Evolutionary conservation across 2,888 invertebrate genomes (phyloP), one percentile per base, ranked within the genome.

Genomic region (Drosophila parthenogenetica): DNA sequence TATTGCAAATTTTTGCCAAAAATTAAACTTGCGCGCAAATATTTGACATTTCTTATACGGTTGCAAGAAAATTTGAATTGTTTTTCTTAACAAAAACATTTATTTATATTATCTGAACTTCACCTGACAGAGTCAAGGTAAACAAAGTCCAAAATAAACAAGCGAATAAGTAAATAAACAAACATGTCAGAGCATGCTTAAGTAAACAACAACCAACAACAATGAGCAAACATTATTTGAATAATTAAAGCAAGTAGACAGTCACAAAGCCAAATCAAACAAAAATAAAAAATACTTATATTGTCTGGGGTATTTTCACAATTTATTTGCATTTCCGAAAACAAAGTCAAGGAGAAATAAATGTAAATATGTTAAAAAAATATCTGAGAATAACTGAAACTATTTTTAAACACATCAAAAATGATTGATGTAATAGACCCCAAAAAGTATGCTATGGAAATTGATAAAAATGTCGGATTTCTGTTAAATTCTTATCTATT

Each of bases 181-280:
- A 74, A 66, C 77, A 71, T 73, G 40, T 48, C 71, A 66, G 57
- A 13, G 55, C 50, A 22, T 11, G 42, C 19, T 51, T 43, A 60
- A 35, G 57, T 45, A 64, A 54, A 77, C 58, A 73, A 55, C 17
- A 57, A 51, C 42, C 14, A 35, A 49, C 49, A 69, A 51, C 63
- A 71, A 57, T 48, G 35, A 14, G 40, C 58, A 69, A 67, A 68
- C 59, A 81, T 69, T 67, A 72, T 78, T 71, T 82, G 53, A 86
- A 78, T 87, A 84, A 78, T 85, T 75, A 79, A 77, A 61, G 67
- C 54, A 40, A 54, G 55, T 49, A 63, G 70, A 35, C 43, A 55
- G 43, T 45, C 66, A 54, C 66, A 63, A 46, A 43, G 3, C 35
- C 40, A 48, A 16, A 48, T 32, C 35, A 42, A 48, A 17, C 13